Conservation (phyloP, 1,140 invertebrate species). For the Periplaneta americana region DNA sequence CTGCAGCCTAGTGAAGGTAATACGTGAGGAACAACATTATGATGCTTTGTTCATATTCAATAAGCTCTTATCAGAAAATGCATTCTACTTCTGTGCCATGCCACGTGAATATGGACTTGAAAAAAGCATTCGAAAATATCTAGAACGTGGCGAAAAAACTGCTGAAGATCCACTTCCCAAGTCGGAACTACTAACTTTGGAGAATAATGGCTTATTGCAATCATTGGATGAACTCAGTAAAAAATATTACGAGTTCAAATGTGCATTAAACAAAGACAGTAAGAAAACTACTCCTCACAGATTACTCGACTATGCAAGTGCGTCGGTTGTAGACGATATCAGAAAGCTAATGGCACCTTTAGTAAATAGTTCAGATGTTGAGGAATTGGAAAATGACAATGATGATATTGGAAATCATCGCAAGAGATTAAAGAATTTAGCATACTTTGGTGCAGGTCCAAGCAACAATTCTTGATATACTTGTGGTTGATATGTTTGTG, state of each 20-base stretch:
- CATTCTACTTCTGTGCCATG: not conserved
- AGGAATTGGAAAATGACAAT: not conserved
- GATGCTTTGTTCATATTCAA: not conserved
- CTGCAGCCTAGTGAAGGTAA: not conserved
- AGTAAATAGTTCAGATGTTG: not conserved
- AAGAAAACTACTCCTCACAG: not conserved
- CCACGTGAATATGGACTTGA: not conserved
- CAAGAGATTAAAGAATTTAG: not conserved
- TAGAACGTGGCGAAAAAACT: not conserved
- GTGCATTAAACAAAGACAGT: not conserved
- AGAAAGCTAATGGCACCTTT: not conserved
- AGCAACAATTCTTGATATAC: too few relatives aligned
- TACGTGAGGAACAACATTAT: not conserved
- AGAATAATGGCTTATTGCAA: not conserved
- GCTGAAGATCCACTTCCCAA: not conserved
- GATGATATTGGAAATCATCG: not conserved
- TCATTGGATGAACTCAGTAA: not conserved
- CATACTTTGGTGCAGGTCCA: not conserved
- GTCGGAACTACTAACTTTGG: not conserved
- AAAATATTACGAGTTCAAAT: not conserved
- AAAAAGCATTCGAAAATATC: not conserved
- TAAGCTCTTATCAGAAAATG: not conserved
- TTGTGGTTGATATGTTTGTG: too few relatives aligned
- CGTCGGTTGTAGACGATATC: not conserved
- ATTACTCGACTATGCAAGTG: not conserved